Evolutionary conservation across 1,140 invertebrate genomes (phyloP).

Genomic region (Magallana gigas): DNA sequence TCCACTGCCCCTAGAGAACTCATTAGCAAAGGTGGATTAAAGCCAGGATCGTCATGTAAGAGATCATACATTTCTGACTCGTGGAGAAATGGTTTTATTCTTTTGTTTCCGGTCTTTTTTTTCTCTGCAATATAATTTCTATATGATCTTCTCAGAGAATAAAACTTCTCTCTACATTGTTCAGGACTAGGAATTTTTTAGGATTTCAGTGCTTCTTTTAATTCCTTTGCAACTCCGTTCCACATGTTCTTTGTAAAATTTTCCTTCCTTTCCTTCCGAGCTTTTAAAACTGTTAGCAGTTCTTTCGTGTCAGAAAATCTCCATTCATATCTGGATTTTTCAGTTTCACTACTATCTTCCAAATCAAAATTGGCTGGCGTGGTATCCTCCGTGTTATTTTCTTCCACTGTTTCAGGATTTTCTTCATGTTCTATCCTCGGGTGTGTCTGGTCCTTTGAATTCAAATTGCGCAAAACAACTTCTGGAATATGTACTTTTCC

Average conservation of each 20-base stretch:
- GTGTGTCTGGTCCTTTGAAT: too few relatives aligned
- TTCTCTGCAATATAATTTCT: not conserved
- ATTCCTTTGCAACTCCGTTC: not conserved
- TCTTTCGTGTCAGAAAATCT: not conserved
- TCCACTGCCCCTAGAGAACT: conserved; percentile 14
- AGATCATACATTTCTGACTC: conserved; percentile 46
- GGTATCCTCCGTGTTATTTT: too few relatives aligned
- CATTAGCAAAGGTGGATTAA: not conserved
- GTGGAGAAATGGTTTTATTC: conserved; percentile 42
- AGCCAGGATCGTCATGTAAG: conserved; percentile 35
- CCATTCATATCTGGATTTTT: too few relatives aligned
- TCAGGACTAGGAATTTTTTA: conserved; percentile 40
- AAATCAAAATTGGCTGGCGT: too few relatives aligned
- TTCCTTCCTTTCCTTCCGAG: not conserved
- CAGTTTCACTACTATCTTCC: too few relatives aligned
- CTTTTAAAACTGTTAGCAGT: too few relatives aligned
- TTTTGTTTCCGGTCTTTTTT: conserved; percentile 47
- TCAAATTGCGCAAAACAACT: too few relatives aligned
- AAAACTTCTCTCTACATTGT: conserved; percentile 39
- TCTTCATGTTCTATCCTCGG: too few relatives aligned
- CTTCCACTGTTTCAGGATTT: too few relatives aligned
- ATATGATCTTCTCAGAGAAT: not conserved
- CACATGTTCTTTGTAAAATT: conserved; percentile 18
- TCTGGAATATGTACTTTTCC: too few relatives aligned
- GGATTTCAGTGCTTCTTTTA: not conserved